Base-by-base conservation (phyloP, 2,113 vertebrate genomes). In the Phalacrocorax carbo region DNA sequence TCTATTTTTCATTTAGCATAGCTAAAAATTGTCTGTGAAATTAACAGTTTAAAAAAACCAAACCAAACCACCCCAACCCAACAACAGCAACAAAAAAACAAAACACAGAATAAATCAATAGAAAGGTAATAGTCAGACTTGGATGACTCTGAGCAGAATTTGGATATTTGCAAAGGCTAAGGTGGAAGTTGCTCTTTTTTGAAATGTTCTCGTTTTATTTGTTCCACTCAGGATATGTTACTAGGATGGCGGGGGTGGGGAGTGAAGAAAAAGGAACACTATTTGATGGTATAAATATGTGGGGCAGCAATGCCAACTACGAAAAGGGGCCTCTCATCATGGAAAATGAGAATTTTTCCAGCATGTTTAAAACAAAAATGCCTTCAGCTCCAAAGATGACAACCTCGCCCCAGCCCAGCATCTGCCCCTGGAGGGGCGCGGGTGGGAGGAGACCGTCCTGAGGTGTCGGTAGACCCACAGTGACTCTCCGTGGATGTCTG, bases 391-490 rank as follows among this genome's bases (percentile, higher is more conserved):
- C 78, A 22, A 55, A 55, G 26, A 26, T 13, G 44, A 48, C 58
- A 61, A 18, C 48, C 36, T 64, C 62, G 5, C 55, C 66, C 40
- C 73, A 32, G 48, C 64, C 44, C 55, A 61, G 26, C 23, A 11
- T 11, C 60, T 44, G 36, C 36, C 32, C 52, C 1, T 60, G 32
- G 57, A 29, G 20, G 38, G 38, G 65, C 5, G 48, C 5, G 13
- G 14, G 19, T 34, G 36, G 88, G 62, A 75, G 66, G 46, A 16
- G 62, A 10, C 40, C 15, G 10, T 11, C 44, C 40, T 40, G 69
- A 7, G 18, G 34, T 15, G 76, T 90, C 44, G 15, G 70, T 91
- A 13, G 97, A 95, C 36, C 90, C 94, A 97, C 96, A 98, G 96
- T 92, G 93, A 83, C 97, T 82, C 97, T 72, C 52, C 18, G 96